A percentile compares a stretch with the other conserved stretches of the same genome.
phyloP scores from a whole-genome alignment of 1,140 invertebrate genomes.

The Drosophila rhopaloa region DNA sequence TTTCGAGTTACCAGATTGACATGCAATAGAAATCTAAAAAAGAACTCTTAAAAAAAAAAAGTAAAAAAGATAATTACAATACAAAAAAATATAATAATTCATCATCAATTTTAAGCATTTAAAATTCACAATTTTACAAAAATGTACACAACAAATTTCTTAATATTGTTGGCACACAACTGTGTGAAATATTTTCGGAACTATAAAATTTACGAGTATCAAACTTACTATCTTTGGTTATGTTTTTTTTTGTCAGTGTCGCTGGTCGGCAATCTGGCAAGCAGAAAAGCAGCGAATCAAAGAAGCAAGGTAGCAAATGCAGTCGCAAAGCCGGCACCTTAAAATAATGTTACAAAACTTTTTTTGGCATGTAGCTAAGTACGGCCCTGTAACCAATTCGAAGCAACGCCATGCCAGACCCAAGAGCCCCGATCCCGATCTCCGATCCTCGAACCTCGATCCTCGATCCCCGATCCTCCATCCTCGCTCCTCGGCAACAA shows the following conservation, averaged over 20 bases:
- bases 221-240: no score
- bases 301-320: slow-evolving; percentile 23
- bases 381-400: slow-evolving; percentile 72
- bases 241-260: slow-evolving; percentile 3
- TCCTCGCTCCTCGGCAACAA: slow-evolving; percentile 42
- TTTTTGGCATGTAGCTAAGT: slow-evolving; percentile 73
- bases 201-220: no score
- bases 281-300: background rate
- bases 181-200: no score
- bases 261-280: slow-evolving; percentile 6
- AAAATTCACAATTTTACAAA: no score
- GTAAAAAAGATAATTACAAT: background rate
- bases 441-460: slow-evolving; percentile 20
- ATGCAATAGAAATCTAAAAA: no score
- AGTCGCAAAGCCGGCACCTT: slow-evolving; percentile 67
- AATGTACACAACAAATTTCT: no score
- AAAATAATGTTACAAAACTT: slow-evolving; percentile 81
- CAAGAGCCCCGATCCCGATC: slow-evolving; percentile 17
- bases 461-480: slow-evolving; percentile 3
- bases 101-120: background rate
- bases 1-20: no score
- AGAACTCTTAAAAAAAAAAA: no score
- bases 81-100: background rate
- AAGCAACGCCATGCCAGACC: slow-evolving; percentile 45
- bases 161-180: no score